phyloP scores from a whole-genome alignment of 2,113 vertebrate species.

The Seriola dumerili region DNA sequence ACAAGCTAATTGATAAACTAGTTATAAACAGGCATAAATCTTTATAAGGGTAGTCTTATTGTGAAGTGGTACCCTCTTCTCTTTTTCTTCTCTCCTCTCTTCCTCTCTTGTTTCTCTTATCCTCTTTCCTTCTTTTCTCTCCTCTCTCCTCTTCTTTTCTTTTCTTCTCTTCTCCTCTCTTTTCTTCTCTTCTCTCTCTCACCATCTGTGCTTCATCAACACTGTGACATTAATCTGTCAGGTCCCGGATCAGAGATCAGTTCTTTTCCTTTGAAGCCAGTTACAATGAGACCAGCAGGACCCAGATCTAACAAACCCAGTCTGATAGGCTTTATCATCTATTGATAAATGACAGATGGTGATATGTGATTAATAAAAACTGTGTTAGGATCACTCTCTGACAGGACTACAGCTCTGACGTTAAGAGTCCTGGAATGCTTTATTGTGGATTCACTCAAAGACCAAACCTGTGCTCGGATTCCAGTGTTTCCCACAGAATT shows the following conservation, averaged over 20 bases:
- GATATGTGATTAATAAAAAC: conserved; percentile 17
- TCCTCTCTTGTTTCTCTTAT: neutral
- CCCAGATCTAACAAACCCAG: neutral
- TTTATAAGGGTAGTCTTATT: too few relatives aligned
- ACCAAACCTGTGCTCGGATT: too few relatives aligned
- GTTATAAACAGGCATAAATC: too few relatives aligned
- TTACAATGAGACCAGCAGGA: neutral
- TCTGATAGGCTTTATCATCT: neutral
- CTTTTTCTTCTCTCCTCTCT: neutral
- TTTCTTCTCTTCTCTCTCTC: neutral
- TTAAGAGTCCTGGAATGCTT: neutral
- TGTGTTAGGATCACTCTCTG: neutral
- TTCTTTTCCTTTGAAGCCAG: neutral
- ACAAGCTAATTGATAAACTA: too few relatives aligned
- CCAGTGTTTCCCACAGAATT: too few relatives aligned
- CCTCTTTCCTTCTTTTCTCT: neutral
- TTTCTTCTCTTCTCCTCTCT: too few relatives aligned
- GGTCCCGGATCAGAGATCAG: conserved; percentile 26
- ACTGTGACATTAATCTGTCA: neutral
- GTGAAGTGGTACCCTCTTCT: too few relatives aligned
- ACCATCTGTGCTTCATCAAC: conserved; percentile 70
- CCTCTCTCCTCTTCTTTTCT: neutral
- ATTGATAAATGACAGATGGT: conserved; percentile 1
- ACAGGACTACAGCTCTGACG: neutral
- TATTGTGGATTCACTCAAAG: neutral